Percentiles rank a stretch among this genome's conserved stretches.
These are phyloP conservation scores for Mesitornis unicolor DNA, from an alignment of 2,113 vertebrate genomes.

Conservation along the genomic window DNA sequence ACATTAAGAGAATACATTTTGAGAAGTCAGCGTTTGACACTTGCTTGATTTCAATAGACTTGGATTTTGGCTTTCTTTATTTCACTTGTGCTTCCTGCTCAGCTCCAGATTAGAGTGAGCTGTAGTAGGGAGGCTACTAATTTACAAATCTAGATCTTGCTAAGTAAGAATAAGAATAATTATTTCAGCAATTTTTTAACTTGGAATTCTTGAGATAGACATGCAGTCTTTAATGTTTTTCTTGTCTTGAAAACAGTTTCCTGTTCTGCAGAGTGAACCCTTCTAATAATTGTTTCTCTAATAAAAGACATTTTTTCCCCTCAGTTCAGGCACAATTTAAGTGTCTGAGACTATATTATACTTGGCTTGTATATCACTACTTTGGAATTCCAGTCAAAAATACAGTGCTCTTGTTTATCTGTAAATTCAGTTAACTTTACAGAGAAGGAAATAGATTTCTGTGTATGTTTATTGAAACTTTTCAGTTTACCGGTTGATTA, in stretches of 20 bases:
- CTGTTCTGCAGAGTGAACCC: neutral
- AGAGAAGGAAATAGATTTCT: neutral
- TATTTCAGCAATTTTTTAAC: neutral
- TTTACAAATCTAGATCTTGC: neutral
- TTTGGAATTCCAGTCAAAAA: neutral
- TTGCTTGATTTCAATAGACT: neutral
- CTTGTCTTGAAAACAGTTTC: neutral
- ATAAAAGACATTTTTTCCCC: neutral
- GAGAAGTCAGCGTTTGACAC: neutral
- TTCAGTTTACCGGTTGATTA: slow-evolving; percentile 43
- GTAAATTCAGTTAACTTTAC: neutral
- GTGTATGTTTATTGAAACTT: slow-evolving; percentile 2
- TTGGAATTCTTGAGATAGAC: neutral
- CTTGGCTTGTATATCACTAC: neutral
- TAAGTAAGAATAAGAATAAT: neutral
- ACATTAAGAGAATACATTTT: neutral
- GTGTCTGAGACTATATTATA: neutral
- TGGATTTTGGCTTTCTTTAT: neutral
- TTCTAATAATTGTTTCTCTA: neutral
- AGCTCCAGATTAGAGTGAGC: neutral
- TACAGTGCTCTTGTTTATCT: neutral
- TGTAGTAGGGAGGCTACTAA: neutral
- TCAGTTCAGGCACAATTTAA: neutral
- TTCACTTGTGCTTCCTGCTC: neutral
- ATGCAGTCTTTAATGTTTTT: neutral